Percentiles rank a stretch among this genome's conserved stretches.
Evolutionary conservation across 2,797 vertebrate genomes (phyloP).

Genomic region (Enteromius radiatus): DNA sequence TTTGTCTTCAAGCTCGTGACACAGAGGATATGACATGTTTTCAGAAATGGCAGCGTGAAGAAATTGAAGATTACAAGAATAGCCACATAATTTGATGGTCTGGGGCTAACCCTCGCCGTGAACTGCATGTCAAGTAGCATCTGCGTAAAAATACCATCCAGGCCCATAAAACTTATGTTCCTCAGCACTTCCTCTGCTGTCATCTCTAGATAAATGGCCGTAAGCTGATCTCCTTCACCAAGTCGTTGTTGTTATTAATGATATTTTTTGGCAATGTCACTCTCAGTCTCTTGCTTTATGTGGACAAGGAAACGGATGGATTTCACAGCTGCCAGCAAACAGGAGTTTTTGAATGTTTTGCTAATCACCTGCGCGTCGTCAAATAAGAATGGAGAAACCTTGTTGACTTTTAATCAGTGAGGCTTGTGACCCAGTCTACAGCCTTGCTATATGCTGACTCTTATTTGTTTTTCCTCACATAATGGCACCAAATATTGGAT

Average conservation of each 20-base stretch:
- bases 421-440: constrained; percentile 67
- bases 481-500: constrained; percentile 49
- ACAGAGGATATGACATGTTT: constrained; percentile 27
- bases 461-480: constrained; percentile 70
- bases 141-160: constrained; percentile 12
- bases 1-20: not conserved
- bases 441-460: constrained; percentile 31
- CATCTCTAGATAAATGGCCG: constrained; percentile 25
- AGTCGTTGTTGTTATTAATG: constrained; percentile 59
- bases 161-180: constrained; percentile 37
- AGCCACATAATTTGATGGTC: constrained; percentile 46
- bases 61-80: constrained; percentile 41
- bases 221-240: constrained; percentile 31
- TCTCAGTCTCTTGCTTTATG: constrained; percentile 59
- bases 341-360: constrained; percentile 53
- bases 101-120: constrained; percentile 22
- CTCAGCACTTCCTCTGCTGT: constrained; percentile 14
- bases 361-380: constrained; percentile 57
- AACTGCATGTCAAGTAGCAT: constrained; percentile 45
- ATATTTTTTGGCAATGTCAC: constrained; percentile 57
- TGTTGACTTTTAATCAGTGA: constrained; percentile 74
- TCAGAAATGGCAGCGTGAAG: constrained; percentile 18
- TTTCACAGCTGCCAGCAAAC: constrained; percentile 67
- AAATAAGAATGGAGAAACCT: constrained; percentile 68
- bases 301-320: constrained; percentile 67